phyloP scores from a whole-genome alignment of 2,888 invertebrate genomes.

The Scaptomyza tumidula region DNA sequence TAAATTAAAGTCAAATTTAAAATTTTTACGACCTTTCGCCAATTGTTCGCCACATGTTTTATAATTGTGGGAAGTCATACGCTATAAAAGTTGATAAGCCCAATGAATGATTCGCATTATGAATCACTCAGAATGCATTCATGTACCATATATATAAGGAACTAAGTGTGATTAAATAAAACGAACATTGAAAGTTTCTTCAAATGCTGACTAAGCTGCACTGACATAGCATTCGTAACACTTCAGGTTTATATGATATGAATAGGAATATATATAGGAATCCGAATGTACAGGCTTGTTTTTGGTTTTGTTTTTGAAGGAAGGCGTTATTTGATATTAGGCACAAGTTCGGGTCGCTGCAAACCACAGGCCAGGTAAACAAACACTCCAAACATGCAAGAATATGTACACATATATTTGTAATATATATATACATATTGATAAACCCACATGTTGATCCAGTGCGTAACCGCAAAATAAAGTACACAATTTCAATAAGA shows the following conservation, averaged over 20 bases:
- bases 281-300: too few species aligned
- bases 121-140: conserved; percentile 41
- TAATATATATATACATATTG: conserved; percentile 32
- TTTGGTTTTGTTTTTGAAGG: conserved; percentile 16
- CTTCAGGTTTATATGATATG: too few species aligned
- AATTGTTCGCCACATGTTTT: not conserved
- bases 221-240: not conserved
- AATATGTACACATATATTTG: not conserved
- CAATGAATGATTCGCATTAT: conserved; percentile 31
- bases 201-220: not conserved
- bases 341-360: conserved; percentile 64
- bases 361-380: conserved; percentile 57
- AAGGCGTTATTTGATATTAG: conserved; percentile 65
- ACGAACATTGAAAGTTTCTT: not conserved
- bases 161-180: conserved; percentile 30
- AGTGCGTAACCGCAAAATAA: conserved; percentile 57
- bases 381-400: conserved; percentile 22
- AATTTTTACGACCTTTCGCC: not conserved
- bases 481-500: conserved; percentile 62
- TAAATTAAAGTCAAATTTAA: not conserved
- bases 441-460: conserved; percentile 50
- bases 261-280: too few species aligned
- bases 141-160: conserved; percentile 3
- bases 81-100: conserved; percentile 36
- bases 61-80: conserved; percentile 9